Evolutionary conservation across 2,888 invertebrate genomes (phyloP), one percentile per base, ranked within the genome.

Genomic region (Pharmacophagus antenor): DNA sequence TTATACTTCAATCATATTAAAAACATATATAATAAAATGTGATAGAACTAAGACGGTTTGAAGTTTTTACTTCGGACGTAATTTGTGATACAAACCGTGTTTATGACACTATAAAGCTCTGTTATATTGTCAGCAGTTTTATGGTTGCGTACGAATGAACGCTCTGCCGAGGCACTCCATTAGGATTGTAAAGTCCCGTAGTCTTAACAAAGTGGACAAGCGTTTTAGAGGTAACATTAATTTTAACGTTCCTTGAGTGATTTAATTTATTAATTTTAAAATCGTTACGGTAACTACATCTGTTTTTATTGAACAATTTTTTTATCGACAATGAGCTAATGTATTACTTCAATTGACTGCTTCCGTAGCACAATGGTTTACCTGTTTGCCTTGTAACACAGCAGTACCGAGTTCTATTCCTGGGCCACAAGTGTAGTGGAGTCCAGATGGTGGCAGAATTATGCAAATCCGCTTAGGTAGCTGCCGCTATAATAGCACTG

Each of bases 51-150:
- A 37, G 2, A 44, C 18, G n/a, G 52, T 47, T 58, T 12, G 18
- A n/a, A n/a, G 61, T 57, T 48, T 56, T 65, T 58, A 66, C 63
- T 64, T 64, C 63, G 67, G 61, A 65, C 18, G 65, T 67, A 62
- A 65, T 65, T 65, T 67, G 64, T 67, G 65, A 62, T 62, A 67
- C 65, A 61, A 55, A 52, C 56, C 49, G 61, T 52, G 61, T 70
- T 70, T 70, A 69, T 65, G 64, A 61, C 63, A 65, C 57, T 57
- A 62, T 70, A 70, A 69, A 70, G 61, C 62, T 8, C 22, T 18
- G n/a, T 44, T 62, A 63, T 65, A 63, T 65, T 62, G 62, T 64
- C 68, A 67, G 62, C 61, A 64, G 64, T 62, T 67, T 67, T 67
- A 67, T 65, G 49, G 56, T 62, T 41, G 47, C 37, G 37, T 8